A percentile compares a stretch with the other conserved stretches of the same genome.
Conservation (phyloP, 2,888 invertebrate species). For the Melanotus villosus region DNA sequence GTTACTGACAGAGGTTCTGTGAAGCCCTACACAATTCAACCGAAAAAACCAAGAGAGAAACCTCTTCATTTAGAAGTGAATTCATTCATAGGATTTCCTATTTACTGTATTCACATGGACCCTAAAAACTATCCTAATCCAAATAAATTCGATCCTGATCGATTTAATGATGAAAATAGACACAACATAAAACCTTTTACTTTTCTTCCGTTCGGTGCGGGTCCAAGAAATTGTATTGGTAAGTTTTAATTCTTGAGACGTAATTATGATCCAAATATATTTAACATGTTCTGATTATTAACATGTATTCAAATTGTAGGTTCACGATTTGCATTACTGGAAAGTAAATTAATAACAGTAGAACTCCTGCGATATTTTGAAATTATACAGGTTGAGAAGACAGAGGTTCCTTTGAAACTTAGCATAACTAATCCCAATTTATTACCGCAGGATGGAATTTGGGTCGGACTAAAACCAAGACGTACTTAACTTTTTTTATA, state of each 20-base stretch:
- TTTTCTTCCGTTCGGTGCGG: constrained; percentile 70
- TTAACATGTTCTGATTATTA: not conserved
- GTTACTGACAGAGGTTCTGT: constrained; percentile 68
- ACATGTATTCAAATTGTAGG: too few species aligned
- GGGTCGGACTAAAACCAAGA: too few species aligned
- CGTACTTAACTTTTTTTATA: too few species aligned
- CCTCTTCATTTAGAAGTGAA: not conserved
- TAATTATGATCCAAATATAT: not conserved
- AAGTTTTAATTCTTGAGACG: not conserved
- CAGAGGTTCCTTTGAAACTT: constrained; percentile 49
- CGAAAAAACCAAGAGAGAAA: constrained; percentile 42
- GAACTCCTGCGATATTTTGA: constrained; percentile 50
- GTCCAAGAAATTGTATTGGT: constrained; percentile 64
- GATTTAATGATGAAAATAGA: constrained; percentile 71
- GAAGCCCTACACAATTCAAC: constrained; percentile 65
- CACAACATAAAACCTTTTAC: constrained; percentile 68
- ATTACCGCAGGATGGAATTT: too few species aligned
- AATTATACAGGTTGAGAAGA: constrained; percentile 52
- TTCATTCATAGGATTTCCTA: constrained; percentile 65
- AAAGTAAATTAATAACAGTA: constrained; percentile 52
- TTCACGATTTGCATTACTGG: constrained; percentile 51
- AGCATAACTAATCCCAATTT: constrained; percentile 14
- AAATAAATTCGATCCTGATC: constrained; percentile 69
- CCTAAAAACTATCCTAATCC: constrained; percentile 72
- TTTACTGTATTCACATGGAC: constrained; percentile 71